Base-by-base conservation (phyloP, 2,113 vertebrate species). In the Cyphomyrus discorhynchus region DNA sequence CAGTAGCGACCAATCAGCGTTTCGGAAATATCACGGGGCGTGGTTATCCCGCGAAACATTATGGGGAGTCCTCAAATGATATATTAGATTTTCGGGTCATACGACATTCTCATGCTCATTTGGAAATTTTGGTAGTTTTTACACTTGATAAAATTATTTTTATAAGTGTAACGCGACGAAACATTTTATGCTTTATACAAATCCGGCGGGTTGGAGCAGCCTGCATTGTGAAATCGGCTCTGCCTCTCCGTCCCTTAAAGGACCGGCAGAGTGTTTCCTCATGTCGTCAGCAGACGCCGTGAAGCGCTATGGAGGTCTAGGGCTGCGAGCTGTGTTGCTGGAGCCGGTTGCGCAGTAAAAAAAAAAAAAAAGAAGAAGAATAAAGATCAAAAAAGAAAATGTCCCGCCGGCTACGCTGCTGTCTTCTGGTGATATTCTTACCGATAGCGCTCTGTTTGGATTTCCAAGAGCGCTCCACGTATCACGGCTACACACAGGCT, bases 261-360 rank as follows among this genome's bases (percentile, higher is more conserved):
- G 91, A 88, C 24, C 89, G 87, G 92, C 92, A 91, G 91, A 93
- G 91, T 95, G 91, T 88, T 91, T 94, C 92, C 95, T 94, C 93
- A 94, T 94, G 93, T 94, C 93, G 94, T 94, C 93, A 89, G 91
- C 91, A 89, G 91, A 88, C 83, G 93, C 91, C 88, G 91, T 91
- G 45, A 5, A 31, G 70, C 17, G 93, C 92, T 94, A 91, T 92
- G 92, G 93, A 93, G 92, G 93, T 85, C 90, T 89, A 24, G 66
- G 80, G 50, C 35, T 91, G 88, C 88, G 74, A 46, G 86, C 91
- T 58, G 2, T 31, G 2, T 39, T 0, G 45, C 45, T 2, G 10
- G 17, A 21, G 17, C 86, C 45, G 35, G 86, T 74, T 66, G 31
- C 74, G 42, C 7, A 62, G 42, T 85, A 80, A 80, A 80, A 19